Base-by-base conservation (phyloP, 2,797 vertebrate genomes). In the Apodemus agrarius region DNA sequence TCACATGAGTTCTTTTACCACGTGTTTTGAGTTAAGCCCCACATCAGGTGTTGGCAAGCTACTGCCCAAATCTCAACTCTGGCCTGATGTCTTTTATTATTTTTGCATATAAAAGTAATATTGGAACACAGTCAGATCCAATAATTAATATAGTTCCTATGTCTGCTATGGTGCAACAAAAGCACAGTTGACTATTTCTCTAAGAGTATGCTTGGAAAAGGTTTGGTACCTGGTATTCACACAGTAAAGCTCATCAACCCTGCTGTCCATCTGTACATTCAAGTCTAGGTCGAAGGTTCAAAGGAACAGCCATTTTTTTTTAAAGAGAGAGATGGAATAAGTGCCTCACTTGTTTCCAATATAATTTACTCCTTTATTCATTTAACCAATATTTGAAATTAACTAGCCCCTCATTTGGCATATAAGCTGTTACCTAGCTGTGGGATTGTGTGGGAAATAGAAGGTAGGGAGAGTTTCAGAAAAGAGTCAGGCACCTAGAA, bases 331-430 rank as follows among this genome's bases (percentile, higher is more conserved):
- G 24, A 6, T 11, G 24, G 37, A 84, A 89, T 46, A 34, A 90
- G 14, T 9, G 52, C 13, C 43, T 22, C 6, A 46, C 5, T 49
- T 8, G 3, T 24, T 46, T 9, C 1, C 10, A 11, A 1, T 19
- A 57, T n/a, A 67, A 78, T 75, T 67, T 52, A 37, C 37, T 40
- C 86, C 69, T 87, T 40, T 54, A 67, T 34, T 61, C 31, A 9
- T 49, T 88, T 31, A 78, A 21, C n/a, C 59, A 89, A 63, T 69
- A 83, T 95, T 94, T 91, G 92, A 78, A 34, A 85, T 85, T 67
- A n/a, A 13, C 34, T 76, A 37, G 9, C 26, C 59, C 88, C 85
- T 14, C 26, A 31, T 43, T 82, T 54, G 19, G 89, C 67, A 78
- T 88, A 3, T 31, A 34, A 72, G 46, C 13, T 81, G 59, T 78